Base-by-base conservation (phyloP, 1,140 invertebrate genomes). In the Neotoxoptera formosana region DNA sequence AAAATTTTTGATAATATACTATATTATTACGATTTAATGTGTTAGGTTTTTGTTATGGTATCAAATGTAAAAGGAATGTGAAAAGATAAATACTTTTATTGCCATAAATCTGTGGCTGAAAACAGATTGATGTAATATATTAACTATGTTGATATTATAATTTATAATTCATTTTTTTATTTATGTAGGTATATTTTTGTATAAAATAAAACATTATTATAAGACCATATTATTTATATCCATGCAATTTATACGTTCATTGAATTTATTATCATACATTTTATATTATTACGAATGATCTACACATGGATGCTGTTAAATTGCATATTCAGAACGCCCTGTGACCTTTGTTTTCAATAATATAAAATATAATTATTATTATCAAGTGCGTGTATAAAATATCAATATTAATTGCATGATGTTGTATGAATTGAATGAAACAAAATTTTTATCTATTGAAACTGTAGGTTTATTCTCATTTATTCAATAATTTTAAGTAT, bases 301-400 rank as follows among this genome's bases (percentile, higher is more conserved):
- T 67, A 67, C n/a, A 41, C 90, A 48, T 14, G 14, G 21, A 4
- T 30, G 90, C 21, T 47, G 30, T 67, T 47, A 91, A 91, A 91
- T 47, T 91, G 60, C 60, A 60, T 60, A 91, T 23, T n/a, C 34
- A 36, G 45, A 25, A 30, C 56, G 90, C 90, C 90, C 60, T 34
- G 21, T 30, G 53, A 45, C 21, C 11, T 45, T 67, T 41, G 0
- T 45, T 7, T 81, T 34, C 30, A 34, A 34, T 81, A n/a, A 76
- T 36, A 67, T 67, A 67, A 14, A 67, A 67, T 67, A n/a, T 67
- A n/a, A 67, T 67, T n/a, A 6, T 67, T n/a, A 6, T n/a, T n/a
- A 17, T n/a, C 30, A n/a, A n/a, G 30, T 7, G 25, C 2, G 20
- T 53, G 20, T 53, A 6, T 17, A n/a, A n/a, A 76, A 76, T n/a